A percentile compares a stretch with the other conserved stretches of the same genome.
Evolutionary conservation across 2,113 vertebrate genomes (phyloP).

Genomic region (Ranitomeya imitator): DNA sequence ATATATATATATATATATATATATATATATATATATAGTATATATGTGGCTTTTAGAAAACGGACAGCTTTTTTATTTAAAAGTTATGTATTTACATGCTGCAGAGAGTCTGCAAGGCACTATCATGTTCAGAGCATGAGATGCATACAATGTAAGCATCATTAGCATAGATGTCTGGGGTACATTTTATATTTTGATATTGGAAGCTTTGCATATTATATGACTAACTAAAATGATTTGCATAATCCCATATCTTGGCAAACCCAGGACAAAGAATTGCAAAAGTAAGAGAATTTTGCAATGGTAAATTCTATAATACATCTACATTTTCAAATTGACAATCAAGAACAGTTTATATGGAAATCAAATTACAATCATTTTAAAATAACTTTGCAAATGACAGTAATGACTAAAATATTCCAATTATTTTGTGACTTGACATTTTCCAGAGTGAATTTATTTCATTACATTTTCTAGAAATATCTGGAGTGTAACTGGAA

Average conservation of each 20-base stretch:
- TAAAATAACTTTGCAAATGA: not conserved
- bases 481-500: no score
- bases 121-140: not conserved
- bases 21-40: no score
- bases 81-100: not conserved
- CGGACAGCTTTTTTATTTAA: not conserved
- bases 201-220: slow-evolving; percentile 8
- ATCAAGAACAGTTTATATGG: not conserved
- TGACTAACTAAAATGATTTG: not conserved
- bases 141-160: not conserved
- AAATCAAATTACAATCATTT: not conserved
- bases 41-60: not conserved
- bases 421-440: not conserved
- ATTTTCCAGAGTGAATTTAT: no score
- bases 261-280: not conserved
- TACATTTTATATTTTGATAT: slow-evolving; percentile 3
- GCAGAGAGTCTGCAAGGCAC: not conserved
- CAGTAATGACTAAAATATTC: not conserved
- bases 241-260: slow-evolving; percentile 9
- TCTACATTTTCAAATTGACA: not conserved
- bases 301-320: not conserved
- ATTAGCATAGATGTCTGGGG: not conserved
- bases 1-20: no score
- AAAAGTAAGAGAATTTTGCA: not conserved
- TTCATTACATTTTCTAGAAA: no score